These are phyloP conservation scores for Rosalia funebris DNA, from an alignment of 2,888 invertebrate species.

Conservation along the genomic window DNA sequence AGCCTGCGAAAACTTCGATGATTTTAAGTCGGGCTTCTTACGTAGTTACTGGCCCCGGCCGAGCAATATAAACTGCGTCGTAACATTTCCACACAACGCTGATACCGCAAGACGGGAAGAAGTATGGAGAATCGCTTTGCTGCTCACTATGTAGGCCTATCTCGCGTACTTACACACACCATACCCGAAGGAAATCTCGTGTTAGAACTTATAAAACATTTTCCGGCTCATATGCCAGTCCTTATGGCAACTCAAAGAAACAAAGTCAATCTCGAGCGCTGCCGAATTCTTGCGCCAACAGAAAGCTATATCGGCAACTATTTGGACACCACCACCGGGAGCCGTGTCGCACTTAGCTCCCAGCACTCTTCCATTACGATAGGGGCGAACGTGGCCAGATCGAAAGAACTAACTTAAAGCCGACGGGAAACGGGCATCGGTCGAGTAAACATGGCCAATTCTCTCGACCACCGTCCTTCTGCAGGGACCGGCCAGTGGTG, in stretches of 20 bases:
- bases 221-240: slow-evolving; percentile 26
- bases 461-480: not conserved
- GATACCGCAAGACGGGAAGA: not conserved
- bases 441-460: not conserved
- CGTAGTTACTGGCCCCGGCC: slow-evolving; percentile 12
- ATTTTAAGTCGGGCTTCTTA: slow-evolving; percentile 9
- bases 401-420: not conserved
- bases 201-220: slow-evolving; percentile 23
- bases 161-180: slow-evolving; percentile 14
- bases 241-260: slow-evolving; percentile 19
- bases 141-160: slow-evolving; percentile 11
- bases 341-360: not conserved
- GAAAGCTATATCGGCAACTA: not conserved
- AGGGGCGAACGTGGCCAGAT: not conserved
- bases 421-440: not conserved
- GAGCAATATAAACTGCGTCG: slow-evolving; percentile 21
- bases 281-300: slow-evolving; percentile 24
- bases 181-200: slow-evolving; percentile 6
- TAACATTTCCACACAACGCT: not conserved
- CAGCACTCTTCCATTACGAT: not conserved
- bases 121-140: slow-evolving; percentile 26
- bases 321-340: not conserved
- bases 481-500: too few species aligned
- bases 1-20: not conserved
- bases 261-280: slow-evolving; percentile 7